Base-by-base conservation (phyloP, 2,113 vertebrate genomes). In the Corythornis madagascariensis region DNA sequence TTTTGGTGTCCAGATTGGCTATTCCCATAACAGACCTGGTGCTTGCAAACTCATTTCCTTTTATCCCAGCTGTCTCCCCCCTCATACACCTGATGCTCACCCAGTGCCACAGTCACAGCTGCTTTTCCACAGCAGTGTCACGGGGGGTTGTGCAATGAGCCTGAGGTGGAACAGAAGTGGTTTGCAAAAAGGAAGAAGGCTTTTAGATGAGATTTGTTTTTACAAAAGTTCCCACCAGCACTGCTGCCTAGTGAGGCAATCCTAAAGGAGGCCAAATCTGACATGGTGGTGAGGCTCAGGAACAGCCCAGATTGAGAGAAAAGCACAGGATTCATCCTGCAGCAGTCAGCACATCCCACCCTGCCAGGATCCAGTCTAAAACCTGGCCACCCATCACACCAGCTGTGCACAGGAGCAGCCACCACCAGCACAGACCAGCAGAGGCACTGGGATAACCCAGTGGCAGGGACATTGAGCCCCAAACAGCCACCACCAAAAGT, bases 321-420 rank as follows among this genome's bases (percentile, higher is more conserved):
- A 16, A 35, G 69, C 29, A 20, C 10, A 26, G 60, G 38, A 50
- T 45, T 16, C 43, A 8, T 52, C 57, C 26, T 33, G 57, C 56
- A 22, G 24, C 56, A 40, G 47, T 11, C 47, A 55, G 70, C 63
- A 14, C 26, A 15, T 38, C 59, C 73, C 4, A 1, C 69, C 26
- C 10, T 13, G 47, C 63, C 4, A 3, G n/a, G 10, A 5, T 52
- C 21, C 28, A 60, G 22, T 33, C 55, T 8, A 25, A 65, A 55
- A 48, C 16, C 31, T 4, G 3, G 6, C 20, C 40, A 26, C 14
- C 6, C 53, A 3, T 17, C 33, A 5, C 16, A 12, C 28, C 0
- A 5, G 69, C 60, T 25, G 28, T 11, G 74, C 42, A 15, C n/a
- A 16, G 33, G 45, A 33, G 6, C 28, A 29, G n/a, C 66, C 88